Conservation (phyloP, 2,113 vertebrate species). For the Corythornis madagascariensis region DNA sequence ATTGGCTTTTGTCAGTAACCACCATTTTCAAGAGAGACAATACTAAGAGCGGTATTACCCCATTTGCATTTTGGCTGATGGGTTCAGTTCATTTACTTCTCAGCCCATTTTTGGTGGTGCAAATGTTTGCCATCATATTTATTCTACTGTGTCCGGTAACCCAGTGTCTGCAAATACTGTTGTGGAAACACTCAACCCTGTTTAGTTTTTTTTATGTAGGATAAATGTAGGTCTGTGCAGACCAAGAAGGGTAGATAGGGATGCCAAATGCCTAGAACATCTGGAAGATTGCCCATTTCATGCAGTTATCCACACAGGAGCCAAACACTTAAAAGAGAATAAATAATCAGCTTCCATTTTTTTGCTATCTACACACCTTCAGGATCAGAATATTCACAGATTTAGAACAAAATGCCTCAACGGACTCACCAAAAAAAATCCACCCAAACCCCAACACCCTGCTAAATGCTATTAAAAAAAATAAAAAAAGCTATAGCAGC, state of each 20-base stretch:
- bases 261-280: conserved; percentile 11
- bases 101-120: background rate
- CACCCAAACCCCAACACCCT: background rate
- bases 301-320: background rate
- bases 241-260: background rate
- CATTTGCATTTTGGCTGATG: background rate
- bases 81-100: background rate
- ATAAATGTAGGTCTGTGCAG: background rate
- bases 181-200: background rate
- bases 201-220: background rate
- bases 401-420: background rate
- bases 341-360: background rate
- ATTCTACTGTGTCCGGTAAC: background rate
- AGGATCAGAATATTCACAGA: background rate
- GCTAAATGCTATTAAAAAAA: background rate
- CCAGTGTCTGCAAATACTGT: background rate
- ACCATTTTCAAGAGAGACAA: background rate
- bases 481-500: background rate
- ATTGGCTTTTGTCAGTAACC: background rate
- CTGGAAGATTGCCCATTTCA: conserved; percentile 32
- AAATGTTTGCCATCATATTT: background rate
- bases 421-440: background rate
- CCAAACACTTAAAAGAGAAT: background rate
- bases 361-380: background rate
- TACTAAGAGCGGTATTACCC: background rate